These are phyloP conservation scores for Heteractis magnifica DNA, from an alignment of 92 coral and sea anemone species.

Conservation along the genomic window DNA sequence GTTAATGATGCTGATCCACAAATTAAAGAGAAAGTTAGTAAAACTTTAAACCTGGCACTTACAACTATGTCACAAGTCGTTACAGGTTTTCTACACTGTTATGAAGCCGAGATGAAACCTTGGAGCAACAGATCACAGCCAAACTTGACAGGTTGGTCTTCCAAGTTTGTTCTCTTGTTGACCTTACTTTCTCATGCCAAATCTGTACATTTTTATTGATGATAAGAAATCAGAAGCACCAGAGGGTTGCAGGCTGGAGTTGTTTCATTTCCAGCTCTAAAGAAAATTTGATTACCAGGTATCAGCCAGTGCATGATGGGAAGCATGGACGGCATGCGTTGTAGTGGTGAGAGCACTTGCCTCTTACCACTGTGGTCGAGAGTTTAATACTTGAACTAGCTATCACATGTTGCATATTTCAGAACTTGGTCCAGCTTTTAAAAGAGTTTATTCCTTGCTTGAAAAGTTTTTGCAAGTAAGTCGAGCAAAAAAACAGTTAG, in stretches of 20 bases:
- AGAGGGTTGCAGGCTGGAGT: no score
- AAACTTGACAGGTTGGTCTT: slow-evolving; percentile 65
- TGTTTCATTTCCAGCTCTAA: no score
- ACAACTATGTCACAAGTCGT: slow-evolving; percentile 92
- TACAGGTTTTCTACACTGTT: slow-evolving; percentile 87
- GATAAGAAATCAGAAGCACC: no score
- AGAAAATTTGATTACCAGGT: no score
- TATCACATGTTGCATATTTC: neutral
- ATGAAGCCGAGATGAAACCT: slow-evolving; percentile 92
- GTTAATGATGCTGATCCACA: slow-evolving; percentile 73
- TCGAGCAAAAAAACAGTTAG: neutral
- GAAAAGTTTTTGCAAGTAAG: slow-evolving; percentile 69
- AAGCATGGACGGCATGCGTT: no score
- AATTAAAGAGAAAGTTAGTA: slow-evolving; percentile 76
- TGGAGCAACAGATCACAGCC: slow-evolving; percentile 92
- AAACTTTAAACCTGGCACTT: slow-evolving; percentile 71
- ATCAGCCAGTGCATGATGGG: no score
- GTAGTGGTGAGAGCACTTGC: no score
- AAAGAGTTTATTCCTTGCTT: slow-evolving; percentile 78
- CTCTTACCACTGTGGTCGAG: no score
- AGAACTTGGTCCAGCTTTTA: slow-evolving; percentile 92
- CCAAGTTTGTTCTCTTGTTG: no score
- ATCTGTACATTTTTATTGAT: no score
- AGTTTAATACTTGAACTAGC: no score
- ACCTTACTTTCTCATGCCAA: no score